A percentile compares a stretch with the other conserved stretches of the same genome.
These are phyloP conservation scores for Siniperca obscura DNA, from an alignment of 2,797 vertebrate species.

Conservation along the genomic window DNA sequence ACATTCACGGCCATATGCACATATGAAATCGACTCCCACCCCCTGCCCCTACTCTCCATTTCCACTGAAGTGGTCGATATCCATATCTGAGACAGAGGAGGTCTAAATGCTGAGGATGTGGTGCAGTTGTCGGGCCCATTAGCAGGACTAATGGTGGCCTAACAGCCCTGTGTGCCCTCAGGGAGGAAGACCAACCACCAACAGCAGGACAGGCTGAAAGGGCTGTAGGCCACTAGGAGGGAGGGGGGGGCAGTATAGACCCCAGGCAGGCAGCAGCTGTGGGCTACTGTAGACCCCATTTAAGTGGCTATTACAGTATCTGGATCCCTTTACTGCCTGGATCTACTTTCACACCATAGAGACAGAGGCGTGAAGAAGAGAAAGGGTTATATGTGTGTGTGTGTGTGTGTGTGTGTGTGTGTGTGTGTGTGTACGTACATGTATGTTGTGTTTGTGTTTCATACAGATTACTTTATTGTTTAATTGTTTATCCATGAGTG, in stretches of 20 bases:
- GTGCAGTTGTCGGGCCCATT: conserved; percentile 78
- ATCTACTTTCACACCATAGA: conserved; percentile 63
- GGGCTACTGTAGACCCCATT: conserved; percentile 66
- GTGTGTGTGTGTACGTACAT: not conserved
- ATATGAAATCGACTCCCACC: conserved; percentile 60
- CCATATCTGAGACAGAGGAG: conserved; percentile 73
- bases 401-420: conserved; percentile 6
- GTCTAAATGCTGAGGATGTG: conserved; percentile 81
- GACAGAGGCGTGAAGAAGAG: conserved; percentile 1
- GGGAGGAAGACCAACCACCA: conserved; percentile 77
- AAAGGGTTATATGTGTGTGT: not conserved
- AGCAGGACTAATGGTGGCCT: conserved; percentile 81
- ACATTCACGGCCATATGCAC: conserved; percentile 54
- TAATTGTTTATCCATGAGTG: not conserved
- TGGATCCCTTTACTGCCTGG: conserved; percentile 64
- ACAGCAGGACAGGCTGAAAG: conserved; percentile 71
- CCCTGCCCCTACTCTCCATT: conserved; percentile 57
- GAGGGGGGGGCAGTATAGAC: conserved; percentile 31
- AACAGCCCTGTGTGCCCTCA: conserved; percentile 73
- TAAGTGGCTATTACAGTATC: conserved; percentile 73
- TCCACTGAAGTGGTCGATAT: conserved; percentile 79
- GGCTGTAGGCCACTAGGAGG: conserved; percentile 45
- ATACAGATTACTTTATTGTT: not conserved
- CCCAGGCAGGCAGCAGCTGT: conserved; percentile 69
- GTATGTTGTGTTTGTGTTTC: conserved; percentile 3